Evolutionary conservation across 2,113 vertebrate genomes (phyloP), one percentile per base, ranked within the genome.

Genomic region (Euleptes europaea): DNA sequence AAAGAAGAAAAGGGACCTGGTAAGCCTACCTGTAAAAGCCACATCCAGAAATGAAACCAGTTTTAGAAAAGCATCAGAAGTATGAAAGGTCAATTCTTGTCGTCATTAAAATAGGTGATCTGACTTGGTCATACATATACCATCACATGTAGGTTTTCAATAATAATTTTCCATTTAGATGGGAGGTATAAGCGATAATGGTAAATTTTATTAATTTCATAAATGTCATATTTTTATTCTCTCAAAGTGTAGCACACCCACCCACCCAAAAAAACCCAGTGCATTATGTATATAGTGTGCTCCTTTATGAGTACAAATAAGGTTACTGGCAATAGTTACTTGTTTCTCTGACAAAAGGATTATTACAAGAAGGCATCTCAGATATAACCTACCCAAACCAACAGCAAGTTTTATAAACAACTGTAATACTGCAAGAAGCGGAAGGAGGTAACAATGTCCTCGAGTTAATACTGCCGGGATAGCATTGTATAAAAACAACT

Each of bases 171-270:
- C 40, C 10, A 54, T 54, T 9, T 11, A 57, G 13, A 47, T 3
- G 12, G 11, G 17, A 51, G 44, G 10, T 47, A 47, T 26, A 42
- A 70, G 35, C 47, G 65, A 42, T 31, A 71, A 70, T 44, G 33
- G 35, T 26, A 78, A 9, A 49, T 63, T 79, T 85, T 85, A 85
- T 85, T 85, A 35, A 47, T 63, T 72, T 44, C n/a, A 49, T 73
- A 80, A 65, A 26, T 72, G 33, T 5, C 12, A 23, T 13, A 42
- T 73, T 57, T 40, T 79, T 33, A 73, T 40, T 38, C n/a, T n/a
- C 8, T 19, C 35, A 85, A 78, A 71, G 21, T 63, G 2, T 60
- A 57, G 13, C 21, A 26, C 63, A n/a, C 60, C 60, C 26, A 51
- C 15, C 3, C 21, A 31, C 3, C 33, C 35, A 57, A 71, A 42